phyloP scores from a whole-genome alignment of 2,888 invertebrate genomes.

The Lamellibrachia columna region DNA sequence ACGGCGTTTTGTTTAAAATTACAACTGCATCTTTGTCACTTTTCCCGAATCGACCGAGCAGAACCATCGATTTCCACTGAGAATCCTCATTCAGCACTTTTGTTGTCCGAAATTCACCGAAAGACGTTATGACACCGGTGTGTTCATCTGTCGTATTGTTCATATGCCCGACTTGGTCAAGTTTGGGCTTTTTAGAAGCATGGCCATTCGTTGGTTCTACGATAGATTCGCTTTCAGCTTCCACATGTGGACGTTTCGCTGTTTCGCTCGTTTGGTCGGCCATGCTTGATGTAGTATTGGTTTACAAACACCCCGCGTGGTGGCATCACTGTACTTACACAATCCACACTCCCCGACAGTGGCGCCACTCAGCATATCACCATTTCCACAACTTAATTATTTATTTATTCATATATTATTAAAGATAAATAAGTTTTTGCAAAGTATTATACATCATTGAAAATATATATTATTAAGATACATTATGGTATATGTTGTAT shows the following conservation, averaged over 20 bases:
- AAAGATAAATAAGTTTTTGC: too few relatives aligned
- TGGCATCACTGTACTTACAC: not conserved
- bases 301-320: not conserved
- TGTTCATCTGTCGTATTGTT: not conserved
- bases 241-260: not conserved
- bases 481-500: too few relatives aligned
- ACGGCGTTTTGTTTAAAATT: slow-evolving; percentile 61
- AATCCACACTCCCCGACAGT: too few relatives aligned
- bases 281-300: not conserved
- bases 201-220: not conserved
- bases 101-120: slow-evolving; percentile 26
- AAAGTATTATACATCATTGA: too few relatives aligned
- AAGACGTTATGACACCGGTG: not conserved
- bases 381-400: too few relatives aligned
- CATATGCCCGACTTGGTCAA: not conserved
- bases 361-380: too few relatives aligned
- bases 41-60: slow-evolving; percentile 28
- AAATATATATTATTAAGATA: too few relatives aligned
- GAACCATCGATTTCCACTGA: slow-evolving; percentile 26
- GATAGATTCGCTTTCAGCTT: not conserved
- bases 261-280: not conserved
- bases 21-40: slow-evolving; percentile 56
- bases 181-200: not conserved
- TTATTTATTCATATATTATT: too few relatives aligned
- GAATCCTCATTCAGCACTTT: slow-evolving; percentile 34